Conservation (phyloP, 2,113 vertebrate genomes). For the Pristiophorus japonicus region DNA sequence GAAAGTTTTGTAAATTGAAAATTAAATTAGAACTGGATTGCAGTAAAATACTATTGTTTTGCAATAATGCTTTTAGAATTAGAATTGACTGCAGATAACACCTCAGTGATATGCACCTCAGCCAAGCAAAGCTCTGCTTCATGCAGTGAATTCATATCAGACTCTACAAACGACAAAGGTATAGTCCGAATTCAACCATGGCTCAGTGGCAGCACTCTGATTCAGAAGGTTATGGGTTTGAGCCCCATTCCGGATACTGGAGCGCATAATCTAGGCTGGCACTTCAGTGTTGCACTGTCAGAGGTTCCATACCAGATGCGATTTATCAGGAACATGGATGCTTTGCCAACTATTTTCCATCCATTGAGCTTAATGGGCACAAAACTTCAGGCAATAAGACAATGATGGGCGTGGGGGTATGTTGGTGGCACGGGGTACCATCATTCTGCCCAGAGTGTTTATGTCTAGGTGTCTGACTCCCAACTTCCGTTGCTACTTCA, state of each 20-base stretch:
- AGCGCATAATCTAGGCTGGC: not conserved
- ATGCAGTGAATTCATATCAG: conserved; percentile 28
- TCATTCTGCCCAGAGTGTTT: not conserved
- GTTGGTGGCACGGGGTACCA: not conserved
- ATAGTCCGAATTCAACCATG: not conserved
- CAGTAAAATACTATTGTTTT: not conserved
- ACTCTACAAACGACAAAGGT: not conserved
- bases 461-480: not conserved
- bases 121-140: not conserved
- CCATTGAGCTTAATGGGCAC: not conserved
- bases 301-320: not conserved
- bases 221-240: not conserved
- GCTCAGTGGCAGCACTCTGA: too few species aligned
- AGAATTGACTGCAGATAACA: not conserved
- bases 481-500: not conserved
- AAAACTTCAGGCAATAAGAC: not conserved
- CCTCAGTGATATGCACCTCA: not conserved
- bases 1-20: conserved; percentile 26
- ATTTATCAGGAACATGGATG: not conserved
- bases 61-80: conserved; percentile 6
- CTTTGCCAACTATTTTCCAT: not conserved
- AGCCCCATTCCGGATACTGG: not conserved
- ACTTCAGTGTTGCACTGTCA: not conserved
- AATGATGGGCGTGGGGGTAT: not conserved
- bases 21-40: conserved; percentile 29